phyloP scores from a whole-genome alignment of 2,113 vertebrate species.

The Aix galericulata region DNA sequence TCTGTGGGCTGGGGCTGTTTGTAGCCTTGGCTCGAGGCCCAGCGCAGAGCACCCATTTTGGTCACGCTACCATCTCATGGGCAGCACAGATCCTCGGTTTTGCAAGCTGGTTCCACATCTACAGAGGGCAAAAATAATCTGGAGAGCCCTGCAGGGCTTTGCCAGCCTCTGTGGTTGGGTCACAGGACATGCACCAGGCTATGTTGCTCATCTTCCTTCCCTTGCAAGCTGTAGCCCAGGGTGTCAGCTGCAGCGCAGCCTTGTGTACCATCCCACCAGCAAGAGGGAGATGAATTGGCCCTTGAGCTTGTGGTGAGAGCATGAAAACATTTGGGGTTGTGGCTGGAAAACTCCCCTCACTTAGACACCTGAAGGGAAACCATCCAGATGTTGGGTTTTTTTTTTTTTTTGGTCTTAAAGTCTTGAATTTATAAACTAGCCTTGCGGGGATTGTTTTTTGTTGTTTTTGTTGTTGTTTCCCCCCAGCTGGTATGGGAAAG shows the following conservation, averaged over 20 bases:
- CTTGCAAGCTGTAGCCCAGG: background rate
- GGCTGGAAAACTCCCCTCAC: conserved; percentile 37
- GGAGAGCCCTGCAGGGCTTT: rapidly evolving
- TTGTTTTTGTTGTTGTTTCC: too few species aligned
- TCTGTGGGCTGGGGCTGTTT: background rate
- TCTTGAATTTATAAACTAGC: background rate
- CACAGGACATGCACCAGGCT: rapidly evolving
- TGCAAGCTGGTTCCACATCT: background rate
- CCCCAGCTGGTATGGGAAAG: background rate
- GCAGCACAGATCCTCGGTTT: too few species aligned
- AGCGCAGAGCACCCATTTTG: too few species aligned
- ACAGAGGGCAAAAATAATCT: rapidly evolving
- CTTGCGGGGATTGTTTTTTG: background rate
- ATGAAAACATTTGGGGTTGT: background rate
- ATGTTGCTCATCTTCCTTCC: background rate
- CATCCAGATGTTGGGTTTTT: background rate
- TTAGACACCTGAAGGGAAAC: conserved; percentile 8
- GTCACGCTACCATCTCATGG: too few species aligned
- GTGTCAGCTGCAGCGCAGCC: background rate
- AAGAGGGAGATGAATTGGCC: background rate
- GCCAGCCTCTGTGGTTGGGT: background rate
- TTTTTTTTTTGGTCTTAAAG: background rate
- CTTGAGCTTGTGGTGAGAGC: background rate
- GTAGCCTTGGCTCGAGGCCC: background rate
- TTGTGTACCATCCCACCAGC: too few species aligned